Base-by-base conservation (phyloP, 1,140 invertebrate genomes). In the Heliothis subflexa region DNA sequence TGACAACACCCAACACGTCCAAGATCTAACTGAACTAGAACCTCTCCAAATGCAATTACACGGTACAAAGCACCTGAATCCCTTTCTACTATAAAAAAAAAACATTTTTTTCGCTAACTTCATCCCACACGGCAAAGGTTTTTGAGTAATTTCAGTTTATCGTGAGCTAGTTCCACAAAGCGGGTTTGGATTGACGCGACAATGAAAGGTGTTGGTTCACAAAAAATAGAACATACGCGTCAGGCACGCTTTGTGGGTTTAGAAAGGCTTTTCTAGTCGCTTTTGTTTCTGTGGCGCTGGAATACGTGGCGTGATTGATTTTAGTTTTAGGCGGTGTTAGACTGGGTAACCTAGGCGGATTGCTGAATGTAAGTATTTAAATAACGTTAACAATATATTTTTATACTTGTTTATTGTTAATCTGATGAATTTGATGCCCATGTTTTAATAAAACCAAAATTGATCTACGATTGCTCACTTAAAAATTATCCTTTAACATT, bases 151-250 rank as follows among this genome's bases (percentile, higher is more conserved):
- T 64, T 64, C 61, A 45, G 33, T 64, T 64, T 64, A 64, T 64
- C 61, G 61, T 64, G 59, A 64, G 61, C 40, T 64, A 45, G 54
- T 21, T 55, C 9, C 54, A 55, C 61, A 64, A 64, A 64, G 61
- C 33, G 61, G n/a, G n/a, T 7, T 18, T 25, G 59, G 59, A 64
- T 64, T 45, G 61, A 64, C 61, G 61, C 16, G 61, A 64, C 61
- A 64, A 64, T 64, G 33, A n/a, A 3, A 64, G 61, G 61, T 64
- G 33, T 40, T 45, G 14, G n/a, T 45, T 16, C 16, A 40, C 33
- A 33, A 11, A n/a, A 55, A 45, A 64, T n/a, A 50, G 45, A 21
- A n/a, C 18, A 76, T 64, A 76, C 16, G 45, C 73, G 12, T 28
- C 12, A 61, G 33, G 40, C 45, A 47, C 62, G 11, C 62, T 47